Percentiles rank a stretch among this genome's conserved stretches.
These are phyloP conservation scores for Drosophila gunungcola DNA, from an alignment of 1,140 invertebrate species.

Conservation along the genomic window DNA sequence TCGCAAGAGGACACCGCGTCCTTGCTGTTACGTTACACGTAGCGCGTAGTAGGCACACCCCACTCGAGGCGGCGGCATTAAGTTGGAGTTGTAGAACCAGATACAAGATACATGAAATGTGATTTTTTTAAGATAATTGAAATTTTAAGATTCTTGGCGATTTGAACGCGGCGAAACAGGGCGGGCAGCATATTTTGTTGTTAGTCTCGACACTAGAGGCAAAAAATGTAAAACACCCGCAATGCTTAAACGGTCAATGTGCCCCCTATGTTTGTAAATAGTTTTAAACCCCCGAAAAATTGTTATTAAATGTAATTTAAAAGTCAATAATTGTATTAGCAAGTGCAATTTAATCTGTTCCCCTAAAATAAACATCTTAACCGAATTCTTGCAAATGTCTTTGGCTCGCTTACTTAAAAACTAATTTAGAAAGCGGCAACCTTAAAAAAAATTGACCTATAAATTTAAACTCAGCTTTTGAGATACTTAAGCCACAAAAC, in stretches of 20 bases:
- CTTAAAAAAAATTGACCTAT: no score
- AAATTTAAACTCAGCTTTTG: no score
- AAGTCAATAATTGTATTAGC: constrained; percentile 83
- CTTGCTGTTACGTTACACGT: constrained; percentile 48
- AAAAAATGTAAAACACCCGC: constrained; percentile 41
- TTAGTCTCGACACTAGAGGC: constrained; percentile 53
- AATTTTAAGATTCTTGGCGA: constrained; percentile 69
- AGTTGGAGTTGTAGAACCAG: constrained; percentile 60
- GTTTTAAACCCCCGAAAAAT: constrained; percentile 66
- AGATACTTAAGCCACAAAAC: no score
- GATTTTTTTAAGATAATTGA: constrained; percentile 78
- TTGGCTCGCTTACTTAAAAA: not conserved
- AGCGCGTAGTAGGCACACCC: constrained; percentile 8
- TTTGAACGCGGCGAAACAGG: constrained; percentile 24
- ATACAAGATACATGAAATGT: constrained; percentile 67
- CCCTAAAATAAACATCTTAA: constrained; percentile 49
- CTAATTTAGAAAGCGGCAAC: not conserved
- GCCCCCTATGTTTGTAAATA: constrained; percentile 79
- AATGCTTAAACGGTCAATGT: constrained; percentile 49
- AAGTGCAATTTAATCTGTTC: constrained; percentile 66
- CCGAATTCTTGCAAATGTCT: constrained; percentile 13
- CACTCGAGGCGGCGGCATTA: not conserved
- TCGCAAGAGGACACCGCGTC: constrained; percentile 14
- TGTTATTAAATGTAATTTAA: constrained; percentile 83
- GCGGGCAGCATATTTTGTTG: constrained; percentile 55